Percentiles rank a stretch among this genome's conserved stretches.
Evolutionary conservation across 2,888 invertebrate genomes (phyloP).

Genomic region (Hydriomena furcata): DNA sequence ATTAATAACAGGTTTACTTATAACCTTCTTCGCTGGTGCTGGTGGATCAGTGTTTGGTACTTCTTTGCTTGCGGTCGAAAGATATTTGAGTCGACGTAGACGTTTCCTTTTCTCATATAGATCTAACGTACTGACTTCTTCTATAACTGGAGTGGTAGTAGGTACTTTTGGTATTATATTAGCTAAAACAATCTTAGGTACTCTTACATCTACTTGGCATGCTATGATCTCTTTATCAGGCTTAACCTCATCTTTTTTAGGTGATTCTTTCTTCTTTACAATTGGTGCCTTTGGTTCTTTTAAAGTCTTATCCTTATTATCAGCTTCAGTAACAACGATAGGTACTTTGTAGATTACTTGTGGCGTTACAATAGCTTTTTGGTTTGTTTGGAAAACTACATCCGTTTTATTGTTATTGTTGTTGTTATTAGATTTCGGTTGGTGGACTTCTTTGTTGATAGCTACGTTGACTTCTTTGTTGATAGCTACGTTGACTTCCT

Average conservation of each 20-base stretch:
- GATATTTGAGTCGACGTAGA: constrained; percentile 67
- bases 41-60: constrained; percentile 47
- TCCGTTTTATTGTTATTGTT: constrained; percentile 58
- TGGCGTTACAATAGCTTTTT: constrained; percentile 66
- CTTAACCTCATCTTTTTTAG: constrained; percentile 55
- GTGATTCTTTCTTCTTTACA: constrained; percentile 49
- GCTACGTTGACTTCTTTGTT: constrained; percentile 63
- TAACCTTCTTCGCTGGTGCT: constrained; percentile 36
- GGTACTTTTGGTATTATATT: constrained; percentile 59
- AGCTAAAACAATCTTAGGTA: constrained; percentile 69
- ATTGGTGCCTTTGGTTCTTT: constrained; percentile 51
- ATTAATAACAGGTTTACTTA: constrained; percentile 37
- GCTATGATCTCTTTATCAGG: constrained; percentile 67
- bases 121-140: constrained; percentile 76
- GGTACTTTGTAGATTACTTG: constrained; percentile 75
- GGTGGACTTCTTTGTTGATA: constrained; percentile 59
- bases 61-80: constrained; percentile 57
- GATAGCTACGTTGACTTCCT: constrained; percentile 61
- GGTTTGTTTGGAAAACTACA: constrained; percentile 55
- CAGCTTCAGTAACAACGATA: constrained; percentile 58
- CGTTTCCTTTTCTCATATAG: constrained; percentile 80
- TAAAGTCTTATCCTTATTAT: constrained; percentile 50
- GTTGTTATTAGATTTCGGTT: no score
- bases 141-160: constrained; percentile 41
- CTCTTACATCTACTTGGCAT: constrained; percentile 67